phyloP scores from a whole-genome alignment of 2,113 vertebrate species.

The Halcyon malimbica region DNA sequence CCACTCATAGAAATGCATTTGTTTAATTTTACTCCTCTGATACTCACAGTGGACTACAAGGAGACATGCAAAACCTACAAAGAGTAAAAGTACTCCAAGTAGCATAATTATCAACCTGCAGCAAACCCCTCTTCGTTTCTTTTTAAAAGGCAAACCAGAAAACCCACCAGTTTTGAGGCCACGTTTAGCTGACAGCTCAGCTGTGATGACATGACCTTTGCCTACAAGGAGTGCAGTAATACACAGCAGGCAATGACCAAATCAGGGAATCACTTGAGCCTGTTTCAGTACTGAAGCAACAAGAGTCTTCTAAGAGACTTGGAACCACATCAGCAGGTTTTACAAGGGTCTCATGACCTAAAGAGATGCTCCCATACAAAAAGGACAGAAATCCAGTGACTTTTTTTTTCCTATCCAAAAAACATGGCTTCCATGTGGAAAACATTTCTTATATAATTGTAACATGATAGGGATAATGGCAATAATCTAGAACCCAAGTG shows the following conservation, averaged over 20 bases:
- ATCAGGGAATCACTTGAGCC: background rate
- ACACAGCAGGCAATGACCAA: background rate
- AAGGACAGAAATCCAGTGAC: background rate
- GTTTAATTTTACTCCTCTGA: background rate
- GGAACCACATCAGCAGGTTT: background rate
- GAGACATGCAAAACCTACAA: background rate
- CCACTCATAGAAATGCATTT: background rate
- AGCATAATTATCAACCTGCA: background rate
- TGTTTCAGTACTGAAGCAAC: background rate
- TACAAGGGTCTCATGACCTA: background rate
- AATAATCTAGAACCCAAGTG: background rate
- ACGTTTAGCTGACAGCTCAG: background rate
- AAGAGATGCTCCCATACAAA: background rate
- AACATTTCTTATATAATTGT: background rate
- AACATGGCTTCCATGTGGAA: rapidly evolving
- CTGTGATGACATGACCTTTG: background rate
- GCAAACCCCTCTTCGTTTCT: background rate
- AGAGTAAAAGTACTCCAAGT: background rate
- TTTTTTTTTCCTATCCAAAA: background rate
- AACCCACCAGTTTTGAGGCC: background rate
- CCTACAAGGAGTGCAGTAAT: background rate
- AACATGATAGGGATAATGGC: background rate
- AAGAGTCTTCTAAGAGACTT: background rate
- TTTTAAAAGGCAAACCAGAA: background rate
- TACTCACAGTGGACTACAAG: background rate